Evolutionary conservation across 2,888 invertebrate species (phyloP), one percentile per base, ranked within the genome.

Genomic region (Hirtodrosophila trivittata): DNA sequence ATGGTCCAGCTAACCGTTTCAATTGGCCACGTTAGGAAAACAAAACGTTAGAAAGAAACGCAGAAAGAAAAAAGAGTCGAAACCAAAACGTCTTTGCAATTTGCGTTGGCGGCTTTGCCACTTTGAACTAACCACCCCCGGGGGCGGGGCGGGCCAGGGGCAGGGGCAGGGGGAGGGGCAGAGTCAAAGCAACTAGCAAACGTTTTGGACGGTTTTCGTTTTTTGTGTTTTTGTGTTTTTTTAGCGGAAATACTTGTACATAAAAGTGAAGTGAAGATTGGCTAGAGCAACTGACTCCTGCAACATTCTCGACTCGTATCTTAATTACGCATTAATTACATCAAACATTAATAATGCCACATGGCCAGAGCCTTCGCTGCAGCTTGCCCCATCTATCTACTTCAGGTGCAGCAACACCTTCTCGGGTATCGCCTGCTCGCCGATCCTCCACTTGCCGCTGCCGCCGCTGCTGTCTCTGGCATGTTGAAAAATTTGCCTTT

Each of bases 291-390:
- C 18, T n/a, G 5, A 21, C 18, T 3, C 2, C 18, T 8, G 2
- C 28, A 28, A 28, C 28, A 28, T 9, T 9, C 9, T 28, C 9
- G 28, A 7, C 28, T 28, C 28, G 9, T 66, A 80, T 86, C 87
- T 87, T 86, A 86, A 86, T 87, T 87, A 82, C 80, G 86, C 86
- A 86, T 86, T 86, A 86, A 86, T 87, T 87, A 78, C 85, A 86
- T 76, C 80, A 86, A 87, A 82, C 87, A 86, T 86, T 87, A 83
- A 87, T 86, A 84, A 73, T 71, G 21, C 67, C 57, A 66, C 58
- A 38, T 41, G 28, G 14, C 26, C 32, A 8, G 42, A 25, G 18
- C 8, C 9, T 13, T n/a, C 12, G 28, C 37, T 28, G 10, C 5
- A 28, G 49, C 8, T 14, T 46, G 57, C 47, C 73, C 65, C 81